phyloP scores from a whole-genome alignment of 2,113 vertebrate genomes.

The Noturus placidus region DNA sequence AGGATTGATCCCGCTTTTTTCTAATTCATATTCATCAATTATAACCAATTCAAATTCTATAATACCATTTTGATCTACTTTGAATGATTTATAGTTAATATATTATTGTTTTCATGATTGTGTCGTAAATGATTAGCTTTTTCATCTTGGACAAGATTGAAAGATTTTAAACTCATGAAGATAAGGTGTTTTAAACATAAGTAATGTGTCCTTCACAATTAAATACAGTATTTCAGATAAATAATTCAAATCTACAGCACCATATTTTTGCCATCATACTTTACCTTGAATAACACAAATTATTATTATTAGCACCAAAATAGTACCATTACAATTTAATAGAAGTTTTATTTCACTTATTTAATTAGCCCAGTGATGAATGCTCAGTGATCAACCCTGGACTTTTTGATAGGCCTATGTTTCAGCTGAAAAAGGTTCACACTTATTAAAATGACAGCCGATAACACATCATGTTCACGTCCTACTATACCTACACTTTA shows the following conservation, averaged over 20 bases:
- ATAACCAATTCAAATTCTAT: neutral
- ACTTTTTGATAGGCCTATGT: neutral
- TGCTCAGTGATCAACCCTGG: neutral
- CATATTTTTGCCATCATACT: too few species aligned
- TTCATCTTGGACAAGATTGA: neutral
- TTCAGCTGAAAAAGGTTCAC: neutral
- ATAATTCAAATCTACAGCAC: too few species aligned
- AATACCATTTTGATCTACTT: neutral
- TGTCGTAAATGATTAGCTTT: neutral
- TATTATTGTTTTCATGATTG: neutral
- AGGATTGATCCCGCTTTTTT: conserved; percentile 47
- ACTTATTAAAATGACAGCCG: neutral
- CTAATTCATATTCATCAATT: neutral
- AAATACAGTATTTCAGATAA: too few species aligned
- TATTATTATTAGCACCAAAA: neutral
- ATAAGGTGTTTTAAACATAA: too few species aligned
- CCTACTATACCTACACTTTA: neutral
- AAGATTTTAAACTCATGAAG: neutral
- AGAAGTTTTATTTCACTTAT: neutral
- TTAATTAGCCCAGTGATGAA: neutral
- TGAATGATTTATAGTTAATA: neutral
- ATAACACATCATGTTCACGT: neutral
- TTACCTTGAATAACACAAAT: too few species aligned
- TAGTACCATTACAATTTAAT: neutral
- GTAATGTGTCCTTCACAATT: too few species aligned